Evolutionary conservation across 2,113 vertebrate species (phyloP).

Genomic region (Tragelaphus imberbis): DNA sequence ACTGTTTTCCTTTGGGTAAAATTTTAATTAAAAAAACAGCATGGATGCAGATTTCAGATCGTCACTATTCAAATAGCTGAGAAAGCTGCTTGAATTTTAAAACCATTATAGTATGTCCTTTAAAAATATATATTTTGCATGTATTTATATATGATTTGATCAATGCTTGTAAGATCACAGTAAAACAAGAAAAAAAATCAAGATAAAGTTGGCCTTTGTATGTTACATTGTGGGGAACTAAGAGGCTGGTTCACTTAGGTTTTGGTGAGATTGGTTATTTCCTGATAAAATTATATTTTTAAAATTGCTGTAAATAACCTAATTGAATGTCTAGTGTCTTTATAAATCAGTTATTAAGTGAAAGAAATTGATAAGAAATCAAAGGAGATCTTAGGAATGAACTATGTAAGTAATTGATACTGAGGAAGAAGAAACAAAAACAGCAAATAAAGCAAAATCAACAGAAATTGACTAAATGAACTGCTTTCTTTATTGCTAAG

Average conservation of each 20-base stretch:
- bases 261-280: not conserved
- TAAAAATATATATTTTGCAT: constrained; percentile 61
- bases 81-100: constrained; percentile 83
- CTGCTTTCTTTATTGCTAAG: not conserved
- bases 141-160: constrained; percentile 61
- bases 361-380: not conserved
- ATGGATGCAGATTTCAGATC: constrained; percentile 82
- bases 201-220: not conserved
- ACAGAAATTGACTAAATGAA: not conserved
- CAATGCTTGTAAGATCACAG: not conserved
- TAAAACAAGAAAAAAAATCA: not conserved
- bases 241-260: not conserved
- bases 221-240: not conserved
- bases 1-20: constrained; percentile 85
- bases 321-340: not conserved
- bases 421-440: not conserved
- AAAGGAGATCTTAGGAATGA: not conserved
- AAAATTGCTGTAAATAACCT: not conserved
- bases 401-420: not conserved
- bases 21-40: constrained; percentile 88
- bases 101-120: constrained; percentile 63
- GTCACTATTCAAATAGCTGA: constrained; percentile 79
- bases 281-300: not conserved
- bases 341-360: not conserved
- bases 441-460: not conserved